Base-by-base conservation (phyloP, 1,140 invertebrate species). In the Drosophila subpulchrella region DNA sequence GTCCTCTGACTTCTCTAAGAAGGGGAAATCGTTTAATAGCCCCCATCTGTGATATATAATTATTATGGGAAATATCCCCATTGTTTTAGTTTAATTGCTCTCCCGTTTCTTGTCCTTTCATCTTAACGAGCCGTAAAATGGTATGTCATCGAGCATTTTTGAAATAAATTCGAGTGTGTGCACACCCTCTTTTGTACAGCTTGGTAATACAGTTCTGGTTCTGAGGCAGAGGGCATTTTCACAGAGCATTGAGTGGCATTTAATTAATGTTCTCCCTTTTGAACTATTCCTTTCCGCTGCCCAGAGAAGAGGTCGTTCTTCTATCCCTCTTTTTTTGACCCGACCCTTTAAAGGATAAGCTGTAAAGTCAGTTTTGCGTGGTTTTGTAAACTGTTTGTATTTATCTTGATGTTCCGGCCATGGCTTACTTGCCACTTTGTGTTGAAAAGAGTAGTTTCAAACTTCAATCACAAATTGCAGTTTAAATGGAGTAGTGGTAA, bases 231-330 rank as follows among this genome's bases (percentile, higher is more conserved):
- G 10, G 39, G 27, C 38, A 42, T 50, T 75, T 46, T 56, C 38
- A 48, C 57, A 13, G 34, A 38, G 65, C 56, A 56, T 70, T 80
- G 83, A 88, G 79, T 88, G 83, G 83, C 83, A 80, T 88, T 88
- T 88, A 88, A 88, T 88, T 88, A 88, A 88, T 88, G 86, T 80
- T 68, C 76, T 76, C 50, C 75, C 55, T 24, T 54, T 62, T 48
- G 15, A 62, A 34, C 27, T 65, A 60, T 58, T 59, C 42, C 54
- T 38, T 39, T 78, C 48, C 58, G 20, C 57, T 74, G 50, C 10
- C 42, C 34, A 13, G 41, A 0, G 20, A 61, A 62, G 24, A 54
- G 46, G 51, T 54, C 47, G 27, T 48, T 50, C 10, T 50, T 6
- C 32, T 3, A 17, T 5, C 30, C 11, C 3, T 50, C 11, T 44